These are phyloP conservation scores for Okapia johnstoni DNA, from an alignment of 2,113 vertebrate genomes.

Conservation along the genomic window DNA sequence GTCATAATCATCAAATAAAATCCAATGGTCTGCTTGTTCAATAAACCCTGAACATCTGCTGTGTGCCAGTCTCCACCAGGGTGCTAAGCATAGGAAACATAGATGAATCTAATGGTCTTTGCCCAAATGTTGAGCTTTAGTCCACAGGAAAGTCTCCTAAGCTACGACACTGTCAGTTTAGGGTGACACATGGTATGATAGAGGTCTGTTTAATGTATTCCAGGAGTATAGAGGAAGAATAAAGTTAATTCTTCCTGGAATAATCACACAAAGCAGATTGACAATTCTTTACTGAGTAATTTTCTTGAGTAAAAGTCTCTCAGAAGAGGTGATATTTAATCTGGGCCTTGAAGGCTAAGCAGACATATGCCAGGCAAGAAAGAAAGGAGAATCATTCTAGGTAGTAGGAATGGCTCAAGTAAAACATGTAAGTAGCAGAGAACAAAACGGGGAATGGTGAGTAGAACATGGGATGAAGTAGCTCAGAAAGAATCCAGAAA, in stretches of 20 bases:
- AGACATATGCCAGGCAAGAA: neutral
- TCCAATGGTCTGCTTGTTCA: neutral
- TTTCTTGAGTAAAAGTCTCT: slow-evolving; percentile 26
- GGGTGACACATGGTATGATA: neutral
- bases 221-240: neutral
- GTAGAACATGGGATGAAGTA: neutral
- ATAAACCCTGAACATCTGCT: neutral
- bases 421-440: neutral
- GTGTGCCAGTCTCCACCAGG: neutral
- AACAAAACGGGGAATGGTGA: slow-evolving; percentile 19
- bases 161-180: neutral
- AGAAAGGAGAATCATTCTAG: slow-evolving; percentile 20
- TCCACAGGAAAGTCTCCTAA: neutral
- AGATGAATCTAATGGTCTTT: neutral
- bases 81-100: neutral
- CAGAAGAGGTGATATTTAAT: neutral
- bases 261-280: neutral
- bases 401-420: neutral
- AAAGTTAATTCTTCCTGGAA: neutral
- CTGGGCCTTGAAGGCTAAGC: neutral
- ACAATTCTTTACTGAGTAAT: neutral
- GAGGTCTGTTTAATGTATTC: neutral
- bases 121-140: neutral
- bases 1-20: slow-evolving; percentile 37
- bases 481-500: slow-evolving; percentile 31